A percentile compares a stretch with the other conserved stretches of the same genome.
phyloP scores from a whole-genome alignment of 2,797 vertebrate genomes.

The Clamator glandarius region DNA sequence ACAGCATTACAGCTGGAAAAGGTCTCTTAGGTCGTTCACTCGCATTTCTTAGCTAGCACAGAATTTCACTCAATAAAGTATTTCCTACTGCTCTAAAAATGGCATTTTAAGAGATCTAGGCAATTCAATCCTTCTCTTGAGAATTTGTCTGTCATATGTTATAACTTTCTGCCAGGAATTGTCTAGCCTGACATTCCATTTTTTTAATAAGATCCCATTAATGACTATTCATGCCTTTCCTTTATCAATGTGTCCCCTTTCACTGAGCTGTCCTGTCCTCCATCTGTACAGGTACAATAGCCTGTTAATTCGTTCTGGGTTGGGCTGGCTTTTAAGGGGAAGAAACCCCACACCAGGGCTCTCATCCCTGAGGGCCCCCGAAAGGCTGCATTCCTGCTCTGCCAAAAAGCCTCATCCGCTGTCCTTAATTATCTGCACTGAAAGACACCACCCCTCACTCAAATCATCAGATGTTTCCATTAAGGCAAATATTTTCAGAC shows the following conservation, averaged over 20 bases:
- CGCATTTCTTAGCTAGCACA: background rate
- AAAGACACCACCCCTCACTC: background rate
- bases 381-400: background rate
- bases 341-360: background rate
- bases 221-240: background rate
- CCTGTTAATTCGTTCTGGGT: background rate
- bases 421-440: background rate
- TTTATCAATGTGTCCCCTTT: background rate
- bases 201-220: background rate
- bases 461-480: background rate
- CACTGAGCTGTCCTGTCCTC: background rate
- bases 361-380: background rate
- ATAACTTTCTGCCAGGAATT: background rate
- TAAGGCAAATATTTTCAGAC: background rate
- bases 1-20: background rate
- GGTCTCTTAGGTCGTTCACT: background rate
- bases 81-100: background rate
- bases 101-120: background rate
- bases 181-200: background rate
- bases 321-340: background rate
- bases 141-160: background rate
- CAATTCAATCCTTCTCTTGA: background rate
- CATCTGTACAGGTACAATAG: background rate
- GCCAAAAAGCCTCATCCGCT: background rate
- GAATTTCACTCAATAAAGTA: background rate